Evolutionary conservation across 2,113 vertebrate genomes (phyloP).

Genomic region (Otus sunia): DNA sequence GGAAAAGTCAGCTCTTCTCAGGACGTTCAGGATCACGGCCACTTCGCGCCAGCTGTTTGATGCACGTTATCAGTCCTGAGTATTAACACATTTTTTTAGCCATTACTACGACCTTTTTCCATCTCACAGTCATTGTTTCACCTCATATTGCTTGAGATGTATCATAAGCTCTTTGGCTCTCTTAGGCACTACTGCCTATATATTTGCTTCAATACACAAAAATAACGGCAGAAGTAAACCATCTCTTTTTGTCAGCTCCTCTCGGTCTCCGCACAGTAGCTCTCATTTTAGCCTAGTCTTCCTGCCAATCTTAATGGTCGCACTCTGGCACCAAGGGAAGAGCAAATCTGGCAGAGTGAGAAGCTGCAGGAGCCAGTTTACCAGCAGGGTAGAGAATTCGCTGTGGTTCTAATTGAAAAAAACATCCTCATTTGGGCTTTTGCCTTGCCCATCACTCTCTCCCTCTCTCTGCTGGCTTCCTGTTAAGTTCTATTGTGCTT

Average conservation of each 20-base stretch:
- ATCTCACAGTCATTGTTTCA: background rate
- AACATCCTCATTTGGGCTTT: conserved; percentile 42
- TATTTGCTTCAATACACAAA: background rate
- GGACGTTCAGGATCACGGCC: background rate
- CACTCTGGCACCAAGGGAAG: background rate
- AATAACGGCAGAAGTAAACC: background rate
- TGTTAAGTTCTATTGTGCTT: conserved; percentile 61
- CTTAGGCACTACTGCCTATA: background rate
- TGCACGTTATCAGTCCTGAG: background rate
- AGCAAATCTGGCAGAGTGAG: conserved; percentile 11
- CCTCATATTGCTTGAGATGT: background rate
- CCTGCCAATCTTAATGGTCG: background rate
- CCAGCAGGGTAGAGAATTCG: conserved; percentile 23
- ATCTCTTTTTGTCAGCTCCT: background rate
- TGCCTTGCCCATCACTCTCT: background rate
- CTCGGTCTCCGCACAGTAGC: background rate
- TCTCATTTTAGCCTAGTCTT: conserved; percentile 10
- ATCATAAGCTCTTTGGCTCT: background rate
- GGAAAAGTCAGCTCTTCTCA: background rate
- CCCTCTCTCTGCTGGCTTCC: conserved; percentile 24
- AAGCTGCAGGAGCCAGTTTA: conserved; percentile 16
- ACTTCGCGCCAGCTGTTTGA: background rate
- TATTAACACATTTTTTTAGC: background rate
- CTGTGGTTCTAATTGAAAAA: conserved; percentile 46
- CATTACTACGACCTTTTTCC: background rate